Evolutionary conservation across 2,888 invertebrate species (phyloP), one percentile per base, ranked within the genome.

Genomic region (Calliscelio sp.): DNA sequence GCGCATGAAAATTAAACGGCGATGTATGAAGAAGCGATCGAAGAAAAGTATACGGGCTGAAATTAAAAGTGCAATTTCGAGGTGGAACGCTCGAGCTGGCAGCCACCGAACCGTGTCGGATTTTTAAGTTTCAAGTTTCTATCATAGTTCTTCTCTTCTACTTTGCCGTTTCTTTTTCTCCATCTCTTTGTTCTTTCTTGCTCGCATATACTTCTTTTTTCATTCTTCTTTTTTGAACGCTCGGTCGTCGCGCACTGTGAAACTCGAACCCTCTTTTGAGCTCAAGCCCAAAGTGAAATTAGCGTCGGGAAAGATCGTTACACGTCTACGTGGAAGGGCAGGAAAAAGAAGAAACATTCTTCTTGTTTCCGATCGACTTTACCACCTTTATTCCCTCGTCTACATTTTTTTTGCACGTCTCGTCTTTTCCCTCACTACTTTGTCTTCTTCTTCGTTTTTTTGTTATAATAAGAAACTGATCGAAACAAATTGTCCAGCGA

Each of bases 1-100:
- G 63, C 24, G 53, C 70, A 74, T 75, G 63, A 73, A 84, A 78
- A 84, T 70, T 44, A 63, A 81, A 71, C 59, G 68, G 53, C 35
- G 80, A 28, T 28, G 28, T 73, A 68, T 66, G 73, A 61, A 77
- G 68, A 80, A 63, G 53, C 46, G 71, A 77, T 73, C 25, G 65
- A 55, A 32, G 71, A 35, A 68, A 70, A 65, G 57, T 55, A 57
- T 77, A 70, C 65, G 84, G 79, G 70, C 49, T 79, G 80, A 87
- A 88, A 88, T 89, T 90, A 90, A 89, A 88, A 87, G 89, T 88
- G 87, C 87, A 89, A 90, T 89, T 89, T 89, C 87, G 87, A 85
- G 71, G 74, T 66, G 81, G 83, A 78, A 81, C 75, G 70, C 85
- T 81, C 65, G 86, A 82, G 83, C 73, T 85, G 86, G 84, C 82